Percentiles rank a stretch among this genome's conserved stretches.
These are phyloP conservation scores for Rhinoderma darwinii DNA, from an alignment of 2,113 vertebrate genomes.

Conservation along the genomic window DNA sequence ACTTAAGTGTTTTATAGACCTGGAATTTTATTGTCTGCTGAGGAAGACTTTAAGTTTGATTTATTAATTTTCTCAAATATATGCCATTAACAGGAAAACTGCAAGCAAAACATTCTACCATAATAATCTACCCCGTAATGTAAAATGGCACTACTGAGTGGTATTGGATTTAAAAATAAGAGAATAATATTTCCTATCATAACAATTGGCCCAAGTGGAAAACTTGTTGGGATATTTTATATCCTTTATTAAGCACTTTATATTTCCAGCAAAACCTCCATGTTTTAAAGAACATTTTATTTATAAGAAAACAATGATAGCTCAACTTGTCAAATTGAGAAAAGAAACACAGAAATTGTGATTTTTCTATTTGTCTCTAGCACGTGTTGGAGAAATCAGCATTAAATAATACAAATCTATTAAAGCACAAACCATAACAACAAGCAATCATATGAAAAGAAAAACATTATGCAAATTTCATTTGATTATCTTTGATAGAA, in stretches of 20 bases:
- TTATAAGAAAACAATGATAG: background rate
- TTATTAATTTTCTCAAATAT: constrained; percentile 37
- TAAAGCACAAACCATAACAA: background rate
- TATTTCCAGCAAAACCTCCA: background rate
- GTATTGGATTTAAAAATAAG: constrained; percentile 9
- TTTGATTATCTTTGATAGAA: background rate
- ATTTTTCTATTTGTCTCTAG: background rate
- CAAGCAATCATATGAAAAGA: background rate
- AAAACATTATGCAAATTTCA: background rate
- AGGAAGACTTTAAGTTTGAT: background rate
- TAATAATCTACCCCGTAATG: constrained; percentile 14
- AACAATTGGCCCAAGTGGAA: background rate
- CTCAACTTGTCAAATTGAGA: background rate
- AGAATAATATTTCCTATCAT: background rate
- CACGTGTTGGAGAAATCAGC: background rate
- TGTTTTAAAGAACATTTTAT: background rate
- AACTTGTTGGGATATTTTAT: constrained; percentile 5
- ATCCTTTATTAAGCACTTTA: constrained; percentile 5
- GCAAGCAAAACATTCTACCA: constrained; percentile 19
- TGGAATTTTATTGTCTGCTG: constrained; percentile 6
- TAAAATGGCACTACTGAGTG: constrained; percentile 12
- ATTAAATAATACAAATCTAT: constrained; percentile 18
- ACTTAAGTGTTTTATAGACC: constrained; percentile 26
- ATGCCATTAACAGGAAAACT: constrained; percentile 19
- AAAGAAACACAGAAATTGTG: background rate